phyloP scores from a whole-genome alignment of 2,113 vertebrate species.

The Emydura subglobosa region DNA sequence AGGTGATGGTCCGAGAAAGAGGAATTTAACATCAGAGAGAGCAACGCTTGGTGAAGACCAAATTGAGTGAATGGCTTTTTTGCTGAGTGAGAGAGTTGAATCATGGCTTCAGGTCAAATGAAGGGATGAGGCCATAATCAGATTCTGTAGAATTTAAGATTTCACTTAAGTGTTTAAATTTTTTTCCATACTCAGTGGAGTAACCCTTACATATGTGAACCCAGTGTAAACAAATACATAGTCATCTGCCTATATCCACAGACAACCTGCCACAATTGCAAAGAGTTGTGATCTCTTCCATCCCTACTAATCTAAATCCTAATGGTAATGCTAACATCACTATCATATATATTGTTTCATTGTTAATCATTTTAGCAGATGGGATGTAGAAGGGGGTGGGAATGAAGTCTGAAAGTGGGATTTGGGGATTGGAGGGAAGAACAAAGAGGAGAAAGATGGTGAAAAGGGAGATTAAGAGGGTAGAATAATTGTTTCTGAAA shows the following conservation, averaged over 20 bases:
- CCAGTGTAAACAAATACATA: neutral
- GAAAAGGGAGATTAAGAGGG: constrained; percentile 57
- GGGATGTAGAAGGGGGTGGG: no score
- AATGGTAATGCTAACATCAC: no score
- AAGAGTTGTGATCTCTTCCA: neutral
- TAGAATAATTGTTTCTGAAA: constrained; percentile 62
- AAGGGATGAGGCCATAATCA: no score
- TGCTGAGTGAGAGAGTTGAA: no score
- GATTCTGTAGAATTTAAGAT: neutral
- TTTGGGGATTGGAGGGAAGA: constrained; percentile 8
- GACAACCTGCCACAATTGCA: neutral
- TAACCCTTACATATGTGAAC: neutral
- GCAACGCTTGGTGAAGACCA: no score
- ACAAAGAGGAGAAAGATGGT: constrained; percentile 32
- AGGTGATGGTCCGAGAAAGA: no score
- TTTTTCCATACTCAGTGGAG: neutral
- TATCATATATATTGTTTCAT: no score
- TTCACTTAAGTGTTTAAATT: neutral
- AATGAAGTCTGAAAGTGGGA: neutral
- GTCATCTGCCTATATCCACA: neutral
- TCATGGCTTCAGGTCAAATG: no score
- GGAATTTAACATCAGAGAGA: no score
- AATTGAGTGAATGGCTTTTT: no score
- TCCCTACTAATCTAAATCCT: neutral
- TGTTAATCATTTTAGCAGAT: no score